These are phyloP conservation scores for Rhysida immarginata DNA, from an alignment of 1,140 invertebrate species.

Conservation along the genomic window DNA sequence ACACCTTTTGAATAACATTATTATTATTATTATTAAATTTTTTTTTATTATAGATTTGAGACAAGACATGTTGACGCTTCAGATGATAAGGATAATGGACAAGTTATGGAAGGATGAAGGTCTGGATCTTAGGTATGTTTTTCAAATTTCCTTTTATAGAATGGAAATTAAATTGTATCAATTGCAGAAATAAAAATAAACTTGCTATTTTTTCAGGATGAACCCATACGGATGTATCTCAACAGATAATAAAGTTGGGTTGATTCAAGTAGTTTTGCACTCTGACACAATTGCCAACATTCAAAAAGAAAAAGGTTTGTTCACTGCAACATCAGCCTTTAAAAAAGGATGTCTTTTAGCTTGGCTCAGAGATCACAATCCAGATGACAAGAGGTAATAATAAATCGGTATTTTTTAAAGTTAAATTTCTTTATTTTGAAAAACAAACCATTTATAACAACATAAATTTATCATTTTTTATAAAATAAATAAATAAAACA, in stretches of 20 bases:
- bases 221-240: constrained; percentile 91
- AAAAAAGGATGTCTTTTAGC: constrained; percentile 60
- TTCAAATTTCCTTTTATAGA: background rate
- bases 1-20: too few relatives aligned
- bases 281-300: constrained; percentile 93
- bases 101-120: constrained; percentile 39
- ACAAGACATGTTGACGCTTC: constrained; percentile 45
- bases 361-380: constrained; percentile 39
- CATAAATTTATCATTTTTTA: background rate
- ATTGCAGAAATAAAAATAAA: too few relatives aligned
- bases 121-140: constrained; percentile 30
- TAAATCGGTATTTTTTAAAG: too few relatives aligned
- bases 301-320: constrained; percentile 74
- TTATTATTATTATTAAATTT: background rate
- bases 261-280: constrained; percentile 89
- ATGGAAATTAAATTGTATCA: background rate
- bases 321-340: constrained; percentile 72
- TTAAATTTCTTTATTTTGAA: background rate
- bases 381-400: constrained; percentile 17
- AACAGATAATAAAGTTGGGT: constrained; percentile 74
- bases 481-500: background rate
- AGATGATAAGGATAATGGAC: constrained; percentile 43
- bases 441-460: background rate
- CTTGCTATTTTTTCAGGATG: constrained; percentile 59
- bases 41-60: constrained; percentile 33